These are phyloP conservation scores for Drosophila pseudotalamancana DNA, from an alignment of 2,888 invertebrate species.

Conservation along the genomic window DNA sequence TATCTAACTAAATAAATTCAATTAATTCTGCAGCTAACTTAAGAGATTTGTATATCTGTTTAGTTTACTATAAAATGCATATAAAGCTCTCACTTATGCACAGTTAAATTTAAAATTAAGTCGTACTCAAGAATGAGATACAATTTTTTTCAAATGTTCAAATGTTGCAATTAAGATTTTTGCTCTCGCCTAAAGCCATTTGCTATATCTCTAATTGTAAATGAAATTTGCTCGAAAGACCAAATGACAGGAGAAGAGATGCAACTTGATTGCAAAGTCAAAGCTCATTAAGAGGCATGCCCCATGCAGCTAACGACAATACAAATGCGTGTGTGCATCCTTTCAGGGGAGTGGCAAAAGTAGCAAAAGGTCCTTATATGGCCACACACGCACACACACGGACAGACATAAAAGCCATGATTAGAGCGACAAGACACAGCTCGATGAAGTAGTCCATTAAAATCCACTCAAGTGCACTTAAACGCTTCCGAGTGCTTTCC, in stretches of 20 bases:
- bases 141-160: not conserved
- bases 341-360: not conserved
- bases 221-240: constrained; percentile 35
- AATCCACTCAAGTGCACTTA: constrained; percentile 79
- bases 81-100: no score
- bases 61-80: no score
- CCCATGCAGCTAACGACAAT: constrained; percentile 23
- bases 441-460: constrained; percentile 69
- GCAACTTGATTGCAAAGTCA: constrained; percentile 53
- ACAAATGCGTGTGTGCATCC: constrained; percentile 3
- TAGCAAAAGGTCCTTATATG: not conserved
- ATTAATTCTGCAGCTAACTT: no score
- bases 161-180: not conserved
- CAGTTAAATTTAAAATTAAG: no score
- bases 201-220: constrained; percentile 43
- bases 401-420: constrained; percentile 62
- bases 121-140: not conserved
- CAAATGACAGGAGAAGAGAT: constrained; percentile 9
- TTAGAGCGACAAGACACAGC: constrained; percentile 64
- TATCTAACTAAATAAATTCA: not conserved
- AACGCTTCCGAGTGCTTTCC: constrained; percentile 74
- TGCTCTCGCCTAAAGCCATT: constrained; percentile 2
- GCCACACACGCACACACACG: constrained; percentile 13
- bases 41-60: no score
- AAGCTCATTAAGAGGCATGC: constrained; percentile 45